Evolutionary conservation across 1,140 invertebrate genomes (phyloP), one percentile per base, ranked within the genome.

Genomic region (Hycleus phaleratus): DNA sequence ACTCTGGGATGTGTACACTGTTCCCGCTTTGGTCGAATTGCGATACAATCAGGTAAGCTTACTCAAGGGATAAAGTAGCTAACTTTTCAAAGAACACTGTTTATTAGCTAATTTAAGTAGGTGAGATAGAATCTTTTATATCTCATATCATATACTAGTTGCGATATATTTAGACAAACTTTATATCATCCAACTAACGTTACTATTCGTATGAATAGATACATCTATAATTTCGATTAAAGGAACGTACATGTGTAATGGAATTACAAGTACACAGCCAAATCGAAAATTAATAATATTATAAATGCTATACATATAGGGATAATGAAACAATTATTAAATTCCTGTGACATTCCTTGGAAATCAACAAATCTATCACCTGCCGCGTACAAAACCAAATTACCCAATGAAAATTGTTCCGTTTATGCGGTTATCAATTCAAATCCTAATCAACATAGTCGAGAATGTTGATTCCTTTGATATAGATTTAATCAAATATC

Each of bases 31-130:
- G 49, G 46, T 46, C 51, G 60, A 62, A 59, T 59, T 49, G 46
- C 52, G 53, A 62, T 55, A 59, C 52, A 62, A 62, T 62, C 58
- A 62, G 53, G 50, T 59, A 49, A 56, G 57, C 49, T 62, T 59
- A 52, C 55, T 61, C 43, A 52, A 53, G 46, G 55, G 51, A 56
- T 56, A 43, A 49, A 49, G 18, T 48, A 56, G 51, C 50, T 51
- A 60, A 60, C 53, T 60, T 61, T 61, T 61, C 59, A 52, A 57
- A 56, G 49, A 52, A 52, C 47, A 38, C 59, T 56, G 50, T 61
- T 61, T 61, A 61, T 61, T 56, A 56, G 49, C 45, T 61, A 61
- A 61, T 61, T 61, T 57, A 57, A 39, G 59, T 18, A 46, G 46
- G 54, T 38, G 46, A 62, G 51, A 53, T 62, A 56, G 51, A 57